A percentile compares a stretch with the other conserved stretches of the same genome.
Conservation (phyloP, 2,113 vertebrate species). For the Caracal caracal region DNA sequence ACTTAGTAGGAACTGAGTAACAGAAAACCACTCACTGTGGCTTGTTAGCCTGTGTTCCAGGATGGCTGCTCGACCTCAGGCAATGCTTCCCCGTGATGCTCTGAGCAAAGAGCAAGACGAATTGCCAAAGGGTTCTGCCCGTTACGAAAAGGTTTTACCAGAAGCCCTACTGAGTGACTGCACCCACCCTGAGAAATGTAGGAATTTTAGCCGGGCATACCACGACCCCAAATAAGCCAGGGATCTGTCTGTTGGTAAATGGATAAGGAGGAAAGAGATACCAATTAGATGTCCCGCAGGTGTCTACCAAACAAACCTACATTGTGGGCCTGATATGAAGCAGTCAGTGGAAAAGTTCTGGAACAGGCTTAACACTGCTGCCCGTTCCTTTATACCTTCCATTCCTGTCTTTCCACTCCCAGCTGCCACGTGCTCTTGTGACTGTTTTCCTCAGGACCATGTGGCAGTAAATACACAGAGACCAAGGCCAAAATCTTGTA, state of each 20-base stretch:
- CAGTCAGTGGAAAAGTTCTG: neutral
- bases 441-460: neutral
- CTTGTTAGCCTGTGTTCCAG: neutral
- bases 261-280: neutral
- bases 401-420: neutral
- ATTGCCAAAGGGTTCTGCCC: neutral
- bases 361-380: neutral
- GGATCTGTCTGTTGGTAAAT: neutral
- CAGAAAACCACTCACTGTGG: neutral
- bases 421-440: neutral
- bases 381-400: too few species aligned
- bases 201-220: neutral
- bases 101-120: neutral
- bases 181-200: neutral
- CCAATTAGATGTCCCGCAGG: neutral
- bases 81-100: neutral
- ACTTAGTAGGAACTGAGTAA: neutral
- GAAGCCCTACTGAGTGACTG: neutral
- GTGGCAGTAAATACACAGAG: neutral
- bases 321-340: accelerated
- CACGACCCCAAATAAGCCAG: neutral
- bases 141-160: neutral
- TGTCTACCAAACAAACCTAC: neutral
- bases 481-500: neutral
- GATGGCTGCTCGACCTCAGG: neutral